Conservation (phyloP, 2,797 vertebrate genomes). For the Erethizon dorsatum region DNA sequence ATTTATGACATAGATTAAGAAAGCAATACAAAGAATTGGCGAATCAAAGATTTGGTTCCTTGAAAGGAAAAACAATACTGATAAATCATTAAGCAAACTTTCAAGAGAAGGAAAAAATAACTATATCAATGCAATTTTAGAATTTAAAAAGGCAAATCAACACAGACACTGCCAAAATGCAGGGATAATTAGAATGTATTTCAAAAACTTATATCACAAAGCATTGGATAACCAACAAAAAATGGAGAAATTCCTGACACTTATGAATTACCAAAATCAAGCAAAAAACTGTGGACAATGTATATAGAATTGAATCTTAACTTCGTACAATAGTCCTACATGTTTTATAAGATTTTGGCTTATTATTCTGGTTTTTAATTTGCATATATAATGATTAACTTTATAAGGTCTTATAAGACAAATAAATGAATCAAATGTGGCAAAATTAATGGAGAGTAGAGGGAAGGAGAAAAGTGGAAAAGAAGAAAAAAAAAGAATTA, state of each 20-base stretch:
- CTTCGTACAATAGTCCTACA: not conserved
- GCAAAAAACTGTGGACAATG: not conserved
- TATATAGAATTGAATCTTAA: not conserved
- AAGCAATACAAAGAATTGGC: not conserved
- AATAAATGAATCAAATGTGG: not conserved
- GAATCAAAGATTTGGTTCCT: not conserved
- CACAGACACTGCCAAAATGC: not conserved
- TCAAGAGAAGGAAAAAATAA: not conserved
- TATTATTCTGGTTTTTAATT: not conserved
- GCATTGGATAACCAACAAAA: not conserved
- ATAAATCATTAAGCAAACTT: not conserved
- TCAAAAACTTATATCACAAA: not conserved
- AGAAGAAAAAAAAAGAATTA: not conserved
- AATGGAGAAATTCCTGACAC: not conserved
- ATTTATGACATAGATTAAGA: not conserved
- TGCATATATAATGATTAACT: not conserved
- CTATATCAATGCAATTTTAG: not conserved
- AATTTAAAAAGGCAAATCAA: not conserved
- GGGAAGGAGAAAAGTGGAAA: not conserved
- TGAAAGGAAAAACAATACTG: not conserved
- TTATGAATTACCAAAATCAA: not conserved
- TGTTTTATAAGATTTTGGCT: not conserved
- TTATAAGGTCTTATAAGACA: not conserved
- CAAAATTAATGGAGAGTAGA: not conserved
- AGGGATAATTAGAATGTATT: not conserved